Evolutionary conservation across 2,113 vertebrate species (phyloP).

Genomic region (Canis aureus): DNA sequence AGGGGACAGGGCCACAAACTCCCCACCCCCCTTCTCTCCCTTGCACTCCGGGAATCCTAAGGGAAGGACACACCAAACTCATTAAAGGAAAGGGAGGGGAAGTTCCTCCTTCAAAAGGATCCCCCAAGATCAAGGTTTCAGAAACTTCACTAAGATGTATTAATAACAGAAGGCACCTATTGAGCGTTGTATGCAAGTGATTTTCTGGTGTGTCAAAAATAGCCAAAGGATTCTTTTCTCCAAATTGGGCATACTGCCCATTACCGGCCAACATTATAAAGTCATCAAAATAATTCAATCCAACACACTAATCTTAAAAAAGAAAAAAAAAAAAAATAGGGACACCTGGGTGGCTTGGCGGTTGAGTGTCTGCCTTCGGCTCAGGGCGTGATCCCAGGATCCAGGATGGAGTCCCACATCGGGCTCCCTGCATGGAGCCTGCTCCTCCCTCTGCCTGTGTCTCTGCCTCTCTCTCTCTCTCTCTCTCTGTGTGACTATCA

Average conservation of each 20-base stretch:
- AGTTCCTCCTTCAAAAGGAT: background rate
- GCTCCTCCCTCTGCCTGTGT: too few species aligned
- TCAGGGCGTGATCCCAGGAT: too few species aligned
- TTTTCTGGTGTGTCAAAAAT: background rate
- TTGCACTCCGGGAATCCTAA: background rate
- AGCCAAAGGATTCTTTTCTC: background rate
- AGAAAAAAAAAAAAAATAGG: background rate
- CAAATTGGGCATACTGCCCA: background rate
- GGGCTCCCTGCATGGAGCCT: too few species aligned
- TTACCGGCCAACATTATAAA: background rate
- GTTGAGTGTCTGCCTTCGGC: too few species aligned
- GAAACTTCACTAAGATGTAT: background rate
- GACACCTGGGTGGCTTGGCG: too few species aligned
- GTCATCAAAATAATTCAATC: background rate
- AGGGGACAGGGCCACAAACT: background rate
- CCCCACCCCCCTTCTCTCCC: background rate
- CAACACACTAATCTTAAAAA: background rate
- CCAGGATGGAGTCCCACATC: too few species aligned
- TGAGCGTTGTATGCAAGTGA: background rate
- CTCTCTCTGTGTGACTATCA: too few species aligned
- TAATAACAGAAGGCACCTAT: fast-evolving
- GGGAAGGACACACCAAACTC: background rate
- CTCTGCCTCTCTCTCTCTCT: too few species aligned
- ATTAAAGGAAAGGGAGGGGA: background rate
- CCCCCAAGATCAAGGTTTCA: background rate